Evolutionary conservation across 2,113 vertebrate species (phyloP).

Genomic region (Dolichotis patagonum): DNA sequence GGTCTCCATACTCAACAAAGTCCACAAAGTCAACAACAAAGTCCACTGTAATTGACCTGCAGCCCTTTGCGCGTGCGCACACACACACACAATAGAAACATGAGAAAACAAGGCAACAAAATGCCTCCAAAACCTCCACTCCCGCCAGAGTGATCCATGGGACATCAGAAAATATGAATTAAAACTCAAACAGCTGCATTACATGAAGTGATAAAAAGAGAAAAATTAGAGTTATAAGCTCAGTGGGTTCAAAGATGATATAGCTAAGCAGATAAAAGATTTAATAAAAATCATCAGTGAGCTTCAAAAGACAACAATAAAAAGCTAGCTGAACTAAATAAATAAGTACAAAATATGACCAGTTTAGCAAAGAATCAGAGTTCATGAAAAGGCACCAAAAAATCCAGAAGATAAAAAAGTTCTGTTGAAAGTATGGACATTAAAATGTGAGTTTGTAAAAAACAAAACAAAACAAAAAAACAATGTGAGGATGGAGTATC

Average conservation of each 20-base stretch:
- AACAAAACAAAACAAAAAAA: no score
- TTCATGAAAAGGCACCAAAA: neutral
- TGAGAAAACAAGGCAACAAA: neutral
- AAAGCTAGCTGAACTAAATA: neutral
- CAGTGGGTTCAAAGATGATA: neutral
- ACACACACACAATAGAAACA: neutral
- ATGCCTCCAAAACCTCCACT: neutral
- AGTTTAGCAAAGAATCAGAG: neutral
- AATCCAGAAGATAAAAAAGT: neutral
- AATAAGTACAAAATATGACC: neutral
- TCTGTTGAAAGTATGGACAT: neutral
- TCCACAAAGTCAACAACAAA: no score
- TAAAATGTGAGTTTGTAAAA: neutral
- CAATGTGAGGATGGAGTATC: neutral
- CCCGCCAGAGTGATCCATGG: neutral
- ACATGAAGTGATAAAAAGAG: neutral
- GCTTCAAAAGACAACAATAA: neutral
- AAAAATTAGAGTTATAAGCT: neutral
- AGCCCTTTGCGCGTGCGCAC: neutral
- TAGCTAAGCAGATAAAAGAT: neutral
- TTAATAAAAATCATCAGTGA: neutral
- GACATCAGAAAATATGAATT: neutral
- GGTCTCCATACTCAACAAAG: no score
- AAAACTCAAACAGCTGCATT: neutral
- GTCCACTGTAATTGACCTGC: neutral